Percentiles rank a stretch among this genome's conserved stretches.
Evolutionary conservation across 2,797 vertebrate genomes (phyloP).

Genomic region (Anguilla marmorata): DNA sequence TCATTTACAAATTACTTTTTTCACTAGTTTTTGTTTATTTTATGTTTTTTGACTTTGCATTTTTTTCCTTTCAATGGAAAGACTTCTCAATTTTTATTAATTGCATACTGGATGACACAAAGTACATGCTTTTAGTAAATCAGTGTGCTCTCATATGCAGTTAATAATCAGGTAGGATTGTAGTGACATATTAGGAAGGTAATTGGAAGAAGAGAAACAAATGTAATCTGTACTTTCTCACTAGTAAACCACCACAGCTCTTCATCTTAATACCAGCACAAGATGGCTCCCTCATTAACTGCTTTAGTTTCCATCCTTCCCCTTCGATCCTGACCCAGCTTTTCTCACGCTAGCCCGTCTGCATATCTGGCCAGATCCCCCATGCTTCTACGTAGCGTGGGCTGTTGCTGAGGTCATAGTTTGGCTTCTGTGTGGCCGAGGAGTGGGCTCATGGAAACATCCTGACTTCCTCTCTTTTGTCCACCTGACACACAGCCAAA

Average conservation of each 20-base stretch:
- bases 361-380: neutral
- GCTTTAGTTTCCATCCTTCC: neutral
- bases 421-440: neutral
- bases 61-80: too few relatives aligned
- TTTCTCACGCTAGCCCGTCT: neutral
- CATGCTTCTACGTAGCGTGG: neutral
- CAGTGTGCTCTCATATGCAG: neutral
- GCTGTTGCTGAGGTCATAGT: neutral
- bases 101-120: neutral
- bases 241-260: neutral
- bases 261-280: neutral
- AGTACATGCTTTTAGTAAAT: neutral
- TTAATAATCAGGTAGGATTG: too few relatives aligned
- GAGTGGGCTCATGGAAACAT: neutral
- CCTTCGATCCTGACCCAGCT: neutral
- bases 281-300: conserved; percentile 5
- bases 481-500: neutral
- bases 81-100: neutral
- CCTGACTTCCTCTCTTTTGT: neutral
- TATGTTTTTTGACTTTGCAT: neutral
- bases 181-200: too few relatives aligned
- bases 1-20: neutral
- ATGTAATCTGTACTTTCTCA: neutral
- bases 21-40: neutral
- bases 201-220: neutral